Evolutionary conservation across 2,888 invertebrate species (phyloP).

Genomic region (Autographa gamma): DNA sequence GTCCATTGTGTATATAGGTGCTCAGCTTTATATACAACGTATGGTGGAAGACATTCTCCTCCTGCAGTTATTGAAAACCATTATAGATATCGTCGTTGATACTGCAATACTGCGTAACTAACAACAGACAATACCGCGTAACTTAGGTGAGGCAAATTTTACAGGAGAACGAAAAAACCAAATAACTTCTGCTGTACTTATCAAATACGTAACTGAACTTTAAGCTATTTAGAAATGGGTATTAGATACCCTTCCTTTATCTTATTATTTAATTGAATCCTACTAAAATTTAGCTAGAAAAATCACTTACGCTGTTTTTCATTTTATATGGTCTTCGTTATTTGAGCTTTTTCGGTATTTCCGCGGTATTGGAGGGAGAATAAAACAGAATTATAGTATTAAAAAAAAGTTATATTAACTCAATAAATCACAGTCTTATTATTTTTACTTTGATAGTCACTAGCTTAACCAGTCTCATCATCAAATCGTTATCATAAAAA

Average conservation of each 20-base stretch:
- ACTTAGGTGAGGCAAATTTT: constrained; percentile 2
- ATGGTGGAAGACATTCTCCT: too few species aligned
- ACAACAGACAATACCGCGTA: not conserved
- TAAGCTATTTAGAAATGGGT: not conserved
- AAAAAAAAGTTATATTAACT: constrained; percentile 18
- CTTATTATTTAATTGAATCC: constrained; percentile 2
- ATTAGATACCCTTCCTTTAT: not conserved
- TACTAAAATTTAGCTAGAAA: not conserved
- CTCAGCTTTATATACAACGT: too few species aligned
- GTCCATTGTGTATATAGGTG: too few species aligned
- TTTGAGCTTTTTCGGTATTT: constrained; percentile 2
- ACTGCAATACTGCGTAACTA: constrained; percentile 12
- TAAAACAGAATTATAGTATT: constrained; percentile 13
- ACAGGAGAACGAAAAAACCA: not conserved
- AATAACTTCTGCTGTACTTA: not conserved
- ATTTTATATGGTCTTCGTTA: constrained; percentile 5
- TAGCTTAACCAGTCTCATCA: constrained; percentile 3
- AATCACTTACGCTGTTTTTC: constrained; percentile 2
- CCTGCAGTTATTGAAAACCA: too few species aligned
- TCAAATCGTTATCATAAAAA: not conserved
- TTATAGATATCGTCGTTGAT: constrained; percentile 12
- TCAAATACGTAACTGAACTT: not conserved
- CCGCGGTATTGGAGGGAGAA: constrained; percentile 1
- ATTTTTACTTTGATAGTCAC: constrained; percentile 9
- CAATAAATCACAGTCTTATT: constrained; percentile 10